A percentile compares a stretch with the other conserved stretches of the same genome.
Conservation (phyloP, 2,888 invertebrate genomes). For the Torymus tubicola region DNA sequence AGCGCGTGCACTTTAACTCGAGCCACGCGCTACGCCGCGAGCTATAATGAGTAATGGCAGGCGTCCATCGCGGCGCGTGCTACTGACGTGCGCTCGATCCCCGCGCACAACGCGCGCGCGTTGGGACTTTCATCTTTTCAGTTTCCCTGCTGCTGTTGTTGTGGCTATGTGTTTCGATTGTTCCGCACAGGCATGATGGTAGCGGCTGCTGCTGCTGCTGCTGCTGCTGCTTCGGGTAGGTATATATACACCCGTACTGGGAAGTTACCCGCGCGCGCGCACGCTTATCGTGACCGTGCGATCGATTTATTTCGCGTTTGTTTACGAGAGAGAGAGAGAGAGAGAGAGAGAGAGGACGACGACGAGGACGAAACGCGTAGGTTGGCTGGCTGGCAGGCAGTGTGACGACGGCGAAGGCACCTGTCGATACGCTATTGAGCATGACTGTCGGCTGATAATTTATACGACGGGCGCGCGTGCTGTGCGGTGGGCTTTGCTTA, state of each 20-base stretch:
- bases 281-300: neutral
- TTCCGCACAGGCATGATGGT: neutral
- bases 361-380: neutral
- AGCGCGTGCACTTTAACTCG: constrained; percentile 26
- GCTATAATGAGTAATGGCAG: constrained; percentile 58
- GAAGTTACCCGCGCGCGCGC: neutral
- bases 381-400: too few species aligned
- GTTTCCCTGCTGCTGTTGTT: neutral
- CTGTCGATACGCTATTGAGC: constrained; percentile 14
- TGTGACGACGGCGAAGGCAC: neutral
- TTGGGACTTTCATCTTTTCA: constrained; percentile 27
- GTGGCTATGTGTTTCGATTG: neutral
- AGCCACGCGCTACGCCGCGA: constrained; percentile 2
- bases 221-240: too few species aligned
- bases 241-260: too few species aligned
- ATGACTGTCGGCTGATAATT: constrained; percentile 24
- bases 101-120: neutral
- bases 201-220: too few species aligned
- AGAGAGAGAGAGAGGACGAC: too few species aligned
- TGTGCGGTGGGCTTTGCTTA: too few species aligned
- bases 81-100: constrained; percentile 39
- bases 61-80: constrained; percentile 53
- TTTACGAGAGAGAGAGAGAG: constrained; percentile 13
- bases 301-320: constrained; percentile 45
- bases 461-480: neutral